Evolutionary conservation across 1,140 invertebrate genomes (phyloP).

Genomic region (Saccostrea cuccullata): DNA sequence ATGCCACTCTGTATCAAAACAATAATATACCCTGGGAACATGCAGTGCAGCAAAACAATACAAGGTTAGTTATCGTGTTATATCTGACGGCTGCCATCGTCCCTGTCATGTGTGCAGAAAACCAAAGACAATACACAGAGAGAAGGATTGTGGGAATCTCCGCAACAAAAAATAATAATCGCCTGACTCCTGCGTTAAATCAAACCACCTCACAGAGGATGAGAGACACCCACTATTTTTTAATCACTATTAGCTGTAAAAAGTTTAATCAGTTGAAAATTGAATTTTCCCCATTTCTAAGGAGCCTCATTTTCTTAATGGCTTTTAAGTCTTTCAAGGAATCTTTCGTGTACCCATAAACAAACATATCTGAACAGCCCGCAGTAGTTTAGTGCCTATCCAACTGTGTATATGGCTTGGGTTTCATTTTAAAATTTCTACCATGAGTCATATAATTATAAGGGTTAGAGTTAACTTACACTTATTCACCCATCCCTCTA

Average conservation of each 20-base stretch:
- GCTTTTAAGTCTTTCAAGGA: conserved; percentile 23
- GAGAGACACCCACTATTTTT: conserved; percentile 3
- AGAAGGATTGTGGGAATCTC: background rate
- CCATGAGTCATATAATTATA: conserved; percentile 24
- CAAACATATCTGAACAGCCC: conserved; percentile 14
- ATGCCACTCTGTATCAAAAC: background rate
- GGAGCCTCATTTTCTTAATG: conserved; percentile 35
- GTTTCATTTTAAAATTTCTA: conserved; percentile 27
- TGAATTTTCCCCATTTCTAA: conserved; percentile 13
- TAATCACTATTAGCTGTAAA: background rate
- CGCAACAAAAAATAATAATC: background rate
- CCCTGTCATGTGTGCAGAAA: conserved; percentile 12
- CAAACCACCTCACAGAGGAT: background rate
- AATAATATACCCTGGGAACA: background rate
- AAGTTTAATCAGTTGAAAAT: conserved; percentile 30
- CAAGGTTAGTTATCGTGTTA: background rate
- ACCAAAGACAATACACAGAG: conserved; percentile 20
- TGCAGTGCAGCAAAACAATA: background rate
- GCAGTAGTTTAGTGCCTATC: conserved; percentile 13
- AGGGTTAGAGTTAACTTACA: conserved; percentile 1
- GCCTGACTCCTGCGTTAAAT: background rate
- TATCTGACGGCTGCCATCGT: background rate
- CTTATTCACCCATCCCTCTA: conserved; percentile 9
- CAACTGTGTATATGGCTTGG: conserved; percentile 21
- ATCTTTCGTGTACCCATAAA: background rate